A percentile compares a stretch with the other conserved stretches of the same genome.
These are phyloP conservation scores for Dryobota labecula DNA, from an alignment of 2,888 invertebrate genomes.

Conservation along the genomic window DNA sequence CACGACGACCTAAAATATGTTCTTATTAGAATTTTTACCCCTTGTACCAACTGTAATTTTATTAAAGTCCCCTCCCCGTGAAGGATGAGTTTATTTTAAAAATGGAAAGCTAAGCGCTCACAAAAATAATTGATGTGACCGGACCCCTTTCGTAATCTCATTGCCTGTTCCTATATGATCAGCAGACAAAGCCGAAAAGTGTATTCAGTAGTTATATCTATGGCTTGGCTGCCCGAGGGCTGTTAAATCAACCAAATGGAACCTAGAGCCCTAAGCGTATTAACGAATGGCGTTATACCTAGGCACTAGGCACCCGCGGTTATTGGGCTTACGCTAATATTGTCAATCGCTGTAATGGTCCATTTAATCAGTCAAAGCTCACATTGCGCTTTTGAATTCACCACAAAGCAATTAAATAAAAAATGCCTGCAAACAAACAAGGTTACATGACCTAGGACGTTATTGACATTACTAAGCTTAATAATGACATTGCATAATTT, in stretches of 20 bases:
- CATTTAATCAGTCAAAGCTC: conserved; percentile 20
- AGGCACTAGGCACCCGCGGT: conserved; percentile 46
- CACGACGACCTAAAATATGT: conserved; percentile 36
- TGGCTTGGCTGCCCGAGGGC: conserved; percentile 35
- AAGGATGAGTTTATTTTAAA: conserved; percentile 85
- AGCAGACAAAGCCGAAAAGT: conserved; percentile 58
- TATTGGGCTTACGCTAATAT: conserved; percentile 32
- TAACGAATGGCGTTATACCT: conserved; percentile 39
- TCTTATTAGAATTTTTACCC: conserved; percentile 55
- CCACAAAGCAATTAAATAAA: not conserved
- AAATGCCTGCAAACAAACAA: conserved; percentile 10
- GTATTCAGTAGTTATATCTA: conserved; percentile 47
- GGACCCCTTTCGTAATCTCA: conserved; percentile 84
- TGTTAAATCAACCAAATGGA: conserved; percentile 52
- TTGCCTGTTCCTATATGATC: conserved; percentile 63
- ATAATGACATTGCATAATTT: conserved; percentile 45
- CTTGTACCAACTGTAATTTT: conserved; percentile 75
- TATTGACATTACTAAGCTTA: conserved; percentile 45
- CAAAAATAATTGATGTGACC: conserved; percentile 86
- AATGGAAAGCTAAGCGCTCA: conserved; percentile 85
- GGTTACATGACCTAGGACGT: conserved; percentile 25
- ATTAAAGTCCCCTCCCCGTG: conserved; percentile 80
- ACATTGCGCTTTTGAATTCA: conserved; percentile 14
- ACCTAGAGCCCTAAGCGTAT: conserved; percentile 51
- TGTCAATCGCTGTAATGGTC: conserved; percentile 24